phyloP scores from a whole-genome alignment of 2,797 vertebrate genomes.

The Sardinella longiceps region DNA sequence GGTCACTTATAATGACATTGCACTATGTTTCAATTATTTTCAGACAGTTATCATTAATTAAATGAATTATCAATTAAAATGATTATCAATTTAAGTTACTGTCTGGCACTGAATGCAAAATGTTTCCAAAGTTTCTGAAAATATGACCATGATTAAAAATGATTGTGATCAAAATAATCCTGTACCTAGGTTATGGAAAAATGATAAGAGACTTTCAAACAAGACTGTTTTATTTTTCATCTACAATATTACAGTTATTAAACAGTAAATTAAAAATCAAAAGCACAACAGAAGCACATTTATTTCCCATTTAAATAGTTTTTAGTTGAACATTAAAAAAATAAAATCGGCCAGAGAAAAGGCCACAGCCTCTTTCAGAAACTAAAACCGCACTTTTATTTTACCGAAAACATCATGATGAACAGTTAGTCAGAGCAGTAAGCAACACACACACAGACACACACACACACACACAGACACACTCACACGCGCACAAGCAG shows the following conservation, averaged over 20 bases:
- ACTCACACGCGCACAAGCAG: neutral
- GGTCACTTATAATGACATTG: too few relatives aligned
- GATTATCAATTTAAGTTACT: too few relatives aligned
- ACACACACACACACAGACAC: too few relatives aligned
- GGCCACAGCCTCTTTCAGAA: conserved; percentile 45
- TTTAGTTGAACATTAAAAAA: conserved; percentile 59
- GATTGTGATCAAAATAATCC: too few relatives aligned
- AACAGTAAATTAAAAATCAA: conserved; percentile 61
- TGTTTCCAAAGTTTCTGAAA: too few relatives aligned
- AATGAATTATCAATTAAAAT: too few relatives aligned
- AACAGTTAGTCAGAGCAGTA: conserved; percentile 16
- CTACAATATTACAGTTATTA: conserved; percentile 63
- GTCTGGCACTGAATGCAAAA: too few relatives aligned
- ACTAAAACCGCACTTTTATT: neutral
- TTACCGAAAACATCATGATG: neutral
- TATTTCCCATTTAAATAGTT: conserved; percentile 74
- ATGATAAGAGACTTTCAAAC: conserved; percentile 22
- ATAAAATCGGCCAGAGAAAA: conserved; percentile 56
- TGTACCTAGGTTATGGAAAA: too few relatives aligned
- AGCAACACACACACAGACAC: neutral
- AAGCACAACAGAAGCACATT: conserved; percentile 58
- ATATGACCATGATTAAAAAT: too few relatives aligned
- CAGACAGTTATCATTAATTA: too few relatives aligned
- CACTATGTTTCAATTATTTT: too few relatives aligned
- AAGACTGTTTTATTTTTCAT: conserved; percentile 63